Conservation (phyloP, 1,140 invertebrate species). For the Acromyrmex echinatior region DNA sequence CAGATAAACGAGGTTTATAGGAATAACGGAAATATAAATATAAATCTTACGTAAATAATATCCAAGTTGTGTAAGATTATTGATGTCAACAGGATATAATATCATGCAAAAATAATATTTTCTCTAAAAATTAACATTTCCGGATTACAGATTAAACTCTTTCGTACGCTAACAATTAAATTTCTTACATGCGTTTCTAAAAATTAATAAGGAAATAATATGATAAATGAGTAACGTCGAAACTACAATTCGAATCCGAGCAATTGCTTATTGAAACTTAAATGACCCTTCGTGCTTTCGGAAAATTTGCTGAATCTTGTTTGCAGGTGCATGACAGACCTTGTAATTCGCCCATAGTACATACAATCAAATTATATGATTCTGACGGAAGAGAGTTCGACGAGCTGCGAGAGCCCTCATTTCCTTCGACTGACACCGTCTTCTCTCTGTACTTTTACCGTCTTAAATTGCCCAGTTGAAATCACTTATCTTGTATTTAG, state of each 20-base stretch:
- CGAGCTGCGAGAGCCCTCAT: background rate
- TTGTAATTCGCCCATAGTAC: background rate
- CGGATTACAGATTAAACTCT: background rate
- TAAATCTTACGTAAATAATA: slow-evolving; percentile 7
- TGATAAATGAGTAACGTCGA: background rate
- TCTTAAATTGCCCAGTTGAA: slow-evolving; percentile 50
- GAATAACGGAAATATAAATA: slow-evolving; percentile 24
- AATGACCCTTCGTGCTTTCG: background rate
- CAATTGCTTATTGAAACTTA: background rate
- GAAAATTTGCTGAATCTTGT: background rate
- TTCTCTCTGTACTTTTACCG: background rate
- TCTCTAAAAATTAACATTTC: slow-evolving; percentile 13
- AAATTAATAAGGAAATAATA: background rate
- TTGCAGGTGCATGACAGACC: slow-evolving; percentile 11
- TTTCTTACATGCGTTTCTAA: background rate
- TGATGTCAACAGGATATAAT: background rate
- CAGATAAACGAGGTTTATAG: background rate
- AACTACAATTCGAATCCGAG: background rate
- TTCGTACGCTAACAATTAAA: background rate
- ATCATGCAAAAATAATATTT: background rate
- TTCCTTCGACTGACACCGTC: background rate
- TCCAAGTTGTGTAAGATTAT: background rate
- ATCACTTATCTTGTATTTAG: slow-evolving; percentile 46
- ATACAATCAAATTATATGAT: slow-evolving; percentile 40
- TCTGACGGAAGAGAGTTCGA: background rate